Evolutionary conservation across 2,113 vertebrate genomes (phyloP).

Genomic region (Onychorhynchus coronatus): DNA sequence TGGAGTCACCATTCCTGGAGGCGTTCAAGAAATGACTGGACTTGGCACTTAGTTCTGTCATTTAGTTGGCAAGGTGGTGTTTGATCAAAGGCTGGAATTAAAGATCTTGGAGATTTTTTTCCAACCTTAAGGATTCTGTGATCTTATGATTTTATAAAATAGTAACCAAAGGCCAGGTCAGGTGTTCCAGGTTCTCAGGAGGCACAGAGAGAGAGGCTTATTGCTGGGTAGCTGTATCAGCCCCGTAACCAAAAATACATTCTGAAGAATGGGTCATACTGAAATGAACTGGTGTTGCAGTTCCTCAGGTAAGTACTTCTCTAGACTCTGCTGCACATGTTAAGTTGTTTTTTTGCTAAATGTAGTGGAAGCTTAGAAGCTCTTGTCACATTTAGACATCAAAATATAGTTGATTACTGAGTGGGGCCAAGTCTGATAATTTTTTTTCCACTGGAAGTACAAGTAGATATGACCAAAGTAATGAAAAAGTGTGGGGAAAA

Average conservation of each 20-base stretch:
- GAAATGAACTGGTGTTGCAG: background rate
- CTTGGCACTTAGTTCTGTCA: accelerated
- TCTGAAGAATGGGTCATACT: background rate
- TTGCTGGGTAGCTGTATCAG: background rate
- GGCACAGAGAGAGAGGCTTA: background rate
- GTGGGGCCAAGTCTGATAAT: background rate
- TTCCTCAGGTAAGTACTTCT: background rate
- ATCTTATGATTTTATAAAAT: background rate
- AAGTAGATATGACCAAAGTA: background rate
- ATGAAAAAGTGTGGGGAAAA: background rate
- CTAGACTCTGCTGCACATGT: background rate
- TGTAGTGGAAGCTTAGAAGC: background rate
- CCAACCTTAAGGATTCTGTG: background rate
- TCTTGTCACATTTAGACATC: background rate
- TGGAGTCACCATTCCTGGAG: background rate
- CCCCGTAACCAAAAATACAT: background rate
- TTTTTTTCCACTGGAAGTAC: background rate
- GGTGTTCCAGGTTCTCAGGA: background rate
- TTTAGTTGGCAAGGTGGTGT: background rate
- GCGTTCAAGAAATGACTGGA: background rate
- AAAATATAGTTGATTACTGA: background rate
- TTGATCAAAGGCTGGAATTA: background rate
- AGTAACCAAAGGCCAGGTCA: background rate
- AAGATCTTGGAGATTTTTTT: background rate
- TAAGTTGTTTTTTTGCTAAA: background rate